A percentile compares a stretch with the other conserved stretches of the same genome.
phyloP scores from a whole-genome alignment of 2,797 vertebrate species.

The Parambassis ranga region DNA sequence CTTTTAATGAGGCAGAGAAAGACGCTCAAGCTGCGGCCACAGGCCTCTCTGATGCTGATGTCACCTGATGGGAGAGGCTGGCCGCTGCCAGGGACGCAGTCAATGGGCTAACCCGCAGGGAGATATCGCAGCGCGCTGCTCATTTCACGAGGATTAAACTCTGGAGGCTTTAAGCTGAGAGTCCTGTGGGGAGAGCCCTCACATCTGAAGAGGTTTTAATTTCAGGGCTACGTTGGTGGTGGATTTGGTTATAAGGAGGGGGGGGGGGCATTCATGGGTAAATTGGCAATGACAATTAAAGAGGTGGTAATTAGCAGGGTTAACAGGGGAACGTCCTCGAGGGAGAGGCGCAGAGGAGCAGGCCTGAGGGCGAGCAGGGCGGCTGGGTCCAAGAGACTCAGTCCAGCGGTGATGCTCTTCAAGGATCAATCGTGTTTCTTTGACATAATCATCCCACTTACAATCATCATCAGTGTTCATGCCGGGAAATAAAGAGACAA shows the following conservation, averaged over 20 bases:
- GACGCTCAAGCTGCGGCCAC: conserved; percentile 4
- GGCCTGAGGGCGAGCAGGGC: conserved; percentile 11
- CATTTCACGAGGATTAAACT: conserved; percentile 64
- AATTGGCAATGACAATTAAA: conserved; percentile 61
- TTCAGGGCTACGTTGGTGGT: conserved; percentile 44
- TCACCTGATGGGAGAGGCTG: conserved; percentile 50
- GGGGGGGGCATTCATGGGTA: conserved; percentile 20
- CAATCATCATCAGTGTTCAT: too few species aligned
- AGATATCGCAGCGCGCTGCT: conserved; percentile 29
- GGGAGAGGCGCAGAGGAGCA: conserved; percentile 17
- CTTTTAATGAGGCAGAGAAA: conserved; percentile 46
- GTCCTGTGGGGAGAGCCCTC: conserved; percentile 39
- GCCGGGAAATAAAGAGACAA: too few species aligned
- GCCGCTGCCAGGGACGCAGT: neutral
- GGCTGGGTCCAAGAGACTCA: too few species aligned
- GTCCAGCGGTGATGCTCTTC: too few species aligned
- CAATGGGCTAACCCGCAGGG: conserved; percentile 7
- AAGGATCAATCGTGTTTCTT: too few species aligned
- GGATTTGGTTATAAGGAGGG: conserved; percentile 25
- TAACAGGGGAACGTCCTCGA: conserved; percentile 33
- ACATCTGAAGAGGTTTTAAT: conserved; percentile 46
- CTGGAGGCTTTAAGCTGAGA: conserved; percentile 53
- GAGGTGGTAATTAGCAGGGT: conserved; percentile 60
- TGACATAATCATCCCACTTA: too few species aligned
- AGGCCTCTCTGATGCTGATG: conserved; percentile 58